Evolutionary conservation across 2,797 vertebrate genomes (phyloP), one percentile per base, ranked within the genome.

Genomic region (Numenius phaeopus): DNA sequence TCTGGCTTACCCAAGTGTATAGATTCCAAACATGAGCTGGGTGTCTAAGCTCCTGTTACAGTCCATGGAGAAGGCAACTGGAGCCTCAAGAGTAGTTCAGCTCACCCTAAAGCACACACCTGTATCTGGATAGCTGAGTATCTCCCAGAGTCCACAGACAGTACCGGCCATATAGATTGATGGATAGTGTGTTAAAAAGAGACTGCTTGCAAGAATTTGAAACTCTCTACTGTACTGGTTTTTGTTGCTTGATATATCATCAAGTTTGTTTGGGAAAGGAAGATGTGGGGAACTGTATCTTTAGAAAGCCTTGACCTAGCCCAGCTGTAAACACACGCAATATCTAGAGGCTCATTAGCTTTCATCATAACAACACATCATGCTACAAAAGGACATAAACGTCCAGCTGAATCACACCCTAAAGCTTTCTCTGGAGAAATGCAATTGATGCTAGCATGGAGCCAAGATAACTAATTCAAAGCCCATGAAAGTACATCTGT

Each of bases 381-480:
- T 77, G 54, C 46, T 57, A 59, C 55, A 84, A 67, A 92, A 83
- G 49, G 40, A 83, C 40, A 11, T 62, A 89, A 83, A 92, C 0
- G 2, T 83, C 71, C 64, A 87, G 30, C 11, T 89, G 78, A 90
- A 93, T 83, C 75, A 75, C 20, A 66, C 44, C 47, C 47, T 49
- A 85, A 71, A 90, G 44, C n/a, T 87, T 89, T 71, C 61, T 89
- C 87, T 89, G 78, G 71, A 77, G 75, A 87, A 84, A 73, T 24
- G 26, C 4, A 1, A 59, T 34, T 73, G 52, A 69, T 89, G 58
- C 20, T 57, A 70, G 12, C 0, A 0, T 58, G 39, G 39, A 91
- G 52, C 58, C 65, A 79, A 71, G 54, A 77, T 3, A 58, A 17
- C n/a, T 87, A 79, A 93, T 78, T 83, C 70, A 89, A 91, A 95